These are phyloP conservation scores for Peromyscus aztecus DNA, from an alignment of 2,797 vertebrate species.

Conservation along the genomic window DNA sequence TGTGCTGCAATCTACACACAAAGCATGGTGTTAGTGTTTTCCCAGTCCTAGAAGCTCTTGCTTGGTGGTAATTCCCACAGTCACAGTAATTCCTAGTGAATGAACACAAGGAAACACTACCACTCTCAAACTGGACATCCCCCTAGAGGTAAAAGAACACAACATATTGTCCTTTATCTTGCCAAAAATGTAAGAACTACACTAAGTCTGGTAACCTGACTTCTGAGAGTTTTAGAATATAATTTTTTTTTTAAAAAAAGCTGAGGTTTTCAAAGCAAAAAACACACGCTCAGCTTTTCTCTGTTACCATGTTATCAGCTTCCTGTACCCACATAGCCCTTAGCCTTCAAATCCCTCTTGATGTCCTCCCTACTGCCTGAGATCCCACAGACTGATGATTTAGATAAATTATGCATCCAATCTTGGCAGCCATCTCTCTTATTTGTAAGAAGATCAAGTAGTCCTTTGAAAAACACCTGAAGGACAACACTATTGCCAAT, in stretches of 20 bases:
- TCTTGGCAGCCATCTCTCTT: slow-evolving; percentile 48
- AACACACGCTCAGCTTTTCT: slow-evolving; percentile 82
- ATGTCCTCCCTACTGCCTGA: slow-evolving; percentile 42
- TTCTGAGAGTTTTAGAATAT: slow-evolving; percentile 23
- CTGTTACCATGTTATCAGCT: neutral
- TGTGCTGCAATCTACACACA: neutral
- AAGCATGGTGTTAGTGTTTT: slow-evolving; percentile 13
- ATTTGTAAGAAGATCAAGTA: slow-evolving; percentile 55
- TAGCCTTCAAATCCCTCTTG: slow-evolving; percentile 57
- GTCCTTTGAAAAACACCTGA: slow-evolving; percentile 46
- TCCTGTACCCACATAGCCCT: slow-evolving; percentile 72
- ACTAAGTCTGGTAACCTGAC: neutral
- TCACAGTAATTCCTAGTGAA: neutral
- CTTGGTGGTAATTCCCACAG: neutral
- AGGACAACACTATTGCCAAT: slow-evolving; percentile 23
- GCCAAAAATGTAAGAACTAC: slow-evolving; percentile 3
- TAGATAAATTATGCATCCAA: slow-evolving; percentile 67
- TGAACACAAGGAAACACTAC: slow-evolving; percentile 38
- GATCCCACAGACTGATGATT: slow-evolving; percentile 64
- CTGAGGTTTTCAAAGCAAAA: slow-evolving; percentile 80
- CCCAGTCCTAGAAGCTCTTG: slow-evolving; percentile 11
- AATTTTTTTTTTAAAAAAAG: slow-evolving; percentile 40
- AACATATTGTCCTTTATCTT: neutral
- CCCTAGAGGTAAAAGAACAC: neutral
- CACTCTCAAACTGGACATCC: slow-evolving; percentile 6